Base-by-base conservation (phyloP, 2,113 vertebrate genomes). In the Nettapus auritus region DNA sequence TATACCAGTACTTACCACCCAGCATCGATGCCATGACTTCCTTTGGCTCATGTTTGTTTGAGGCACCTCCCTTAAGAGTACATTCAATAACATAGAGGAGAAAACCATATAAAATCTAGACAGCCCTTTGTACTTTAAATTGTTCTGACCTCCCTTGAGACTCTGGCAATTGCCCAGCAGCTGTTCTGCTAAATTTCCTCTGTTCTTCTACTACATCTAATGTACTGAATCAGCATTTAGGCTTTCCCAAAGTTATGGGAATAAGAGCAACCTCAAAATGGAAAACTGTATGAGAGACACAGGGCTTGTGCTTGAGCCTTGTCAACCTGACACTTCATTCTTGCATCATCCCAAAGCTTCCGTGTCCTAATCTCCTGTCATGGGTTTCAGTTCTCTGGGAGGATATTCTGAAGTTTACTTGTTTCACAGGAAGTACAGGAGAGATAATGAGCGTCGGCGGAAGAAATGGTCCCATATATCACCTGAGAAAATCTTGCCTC, bases 401-500 rank as follows among this genome's bases (percentile, higher is more conserved):
- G 78, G 63, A 63, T 74, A 79, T 86, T 79, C 70, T 34, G 60
- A 89, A 15, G 63, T 96, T 46, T 42, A 3, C 88, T 95, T 6
- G 5, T 96, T 94, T 82, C 69, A 55, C 96, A 99, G 99, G 89
- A 99, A 99, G 95, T 99, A 99, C 95, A 98, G 97, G 92, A 98
- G 97, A 95, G 98, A 98, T 60, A 97, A 98, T 55, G 96, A 97
- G 19, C 96, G 98, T 77, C 98, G 98, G 78, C 98, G 97, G 96
- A 98, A 99, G 97, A 99, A 97, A 95, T 99, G 99, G 99, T 98
- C 98, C 38, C 99, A 99, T 95, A 99, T 99, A 81, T 95, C 98
- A 21, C 48, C 98, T 20, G 98, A 99, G 48, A 96, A 99, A 86
- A 99, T 99, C 88, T 80, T 97, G 48, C 98, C 98, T 25, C 96